Evolutionary conservation across 2,113 vertebrate genomes (phyloP).

Genomic region (Rhinichthys klamathensis): DNA sequence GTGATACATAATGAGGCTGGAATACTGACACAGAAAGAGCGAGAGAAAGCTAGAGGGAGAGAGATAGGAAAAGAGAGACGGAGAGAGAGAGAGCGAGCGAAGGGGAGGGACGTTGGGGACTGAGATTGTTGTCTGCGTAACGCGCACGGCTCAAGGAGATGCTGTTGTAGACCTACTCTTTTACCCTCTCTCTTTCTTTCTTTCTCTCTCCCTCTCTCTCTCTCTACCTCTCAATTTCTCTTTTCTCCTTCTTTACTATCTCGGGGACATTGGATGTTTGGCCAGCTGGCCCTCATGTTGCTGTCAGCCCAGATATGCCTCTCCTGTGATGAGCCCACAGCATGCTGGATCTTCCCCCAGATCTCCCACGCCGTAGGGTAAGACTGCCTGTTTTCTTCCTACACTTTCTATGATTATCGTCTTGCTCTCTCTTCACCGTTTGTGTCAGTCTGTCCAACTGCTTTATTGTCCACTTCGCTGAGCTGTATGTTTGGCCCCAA

Average conservation of each 20-base stretch:
- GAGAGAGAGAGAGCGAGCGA: neutral
- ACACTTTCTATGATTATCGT: neutral
- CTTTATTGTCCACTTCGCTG: neutral
- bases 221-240: conserved; percentile 43
- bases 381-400: conserved; percentile 54
- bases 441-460: neutral
- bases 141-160: conserved; percentile 54
- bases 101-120: conserved; percentile 57
- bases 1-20: conserved; percentile 36
- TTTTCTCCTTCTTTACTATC: conserved; percentile 11
- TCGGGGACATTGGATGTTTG: neutral
- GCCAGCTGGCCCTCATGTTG: conserved; percentile 51
- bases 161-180: conserved; percentile 55
- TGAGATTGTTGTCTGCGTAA: conserved; percentile 50
- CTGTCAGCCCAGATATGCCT: conserved; percentile 65
- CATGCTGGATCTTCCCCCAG: conserved; percentile 81
- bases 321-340: conserved; percentile 75
- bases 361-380: conserved; percentile 84
- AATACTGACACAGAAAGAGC: conserved; percentile 43
- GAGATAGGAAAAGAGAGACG: neutral
- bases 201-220: conserved; percentile 23
- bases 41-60: conserved; percentile 14
- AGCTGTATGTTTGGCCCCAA: neutral
- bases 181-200: conserved; percentile 23
- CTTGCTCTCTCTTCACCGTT: neutral